Evolutionary conservation across 2,113 vertebrate genomes (phyloP).

Genomic region (Bos javanicus): DNA sequence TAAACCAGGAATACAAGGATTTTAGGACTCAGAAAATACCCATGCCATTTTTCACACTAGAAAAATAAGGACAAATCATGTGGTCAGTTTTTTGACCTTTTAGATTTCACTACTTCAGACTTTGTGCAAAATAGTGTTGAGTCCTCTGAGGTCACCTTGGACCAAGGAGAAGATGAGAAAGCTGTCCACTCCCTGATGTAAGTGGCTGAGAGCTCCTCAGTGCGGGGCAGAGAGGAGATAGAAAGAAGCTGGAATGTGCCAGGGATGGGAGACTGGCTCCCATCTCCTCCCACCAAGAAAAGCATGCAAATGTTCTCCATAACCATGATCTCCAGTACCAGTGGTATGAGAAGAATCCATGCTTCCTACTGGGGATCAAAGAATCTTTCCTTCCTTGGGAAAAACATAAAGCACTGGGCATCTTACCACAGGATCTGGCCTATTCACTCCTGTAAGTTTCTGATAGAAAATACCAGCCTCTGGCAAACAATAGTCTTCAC

Average conservation of each 20-base stretch:
- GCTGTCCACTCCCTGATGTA: neutral
- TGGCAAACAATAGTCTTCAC: neutral
- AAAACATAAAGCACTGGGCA: neutral
- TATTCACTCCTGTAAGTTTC: neutral
- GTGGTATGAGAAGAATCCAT: neutral
- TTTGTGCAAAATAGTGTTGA: neutral
- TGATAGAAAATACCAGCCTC: neutral
- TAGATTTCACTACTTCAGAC: neutral
- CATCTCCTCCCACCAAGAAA: neutral
- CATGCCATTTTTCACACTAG: neutral
- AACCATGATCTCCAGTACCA: neutral
- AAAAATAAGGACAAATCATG: neutral
- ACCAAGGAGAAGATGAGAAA: neutral
- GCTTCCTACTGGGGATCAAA: accelerated
- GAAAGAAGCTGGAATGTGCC: neutral
- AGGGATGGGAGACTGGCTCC: neutral
- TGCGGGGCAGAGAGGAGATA: neutral
- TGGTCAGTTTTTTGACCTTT: neutral
- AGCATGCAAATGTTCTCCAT: neutral
- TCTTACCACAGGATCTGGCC: neutral
- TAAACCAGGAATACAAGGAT: neutral
- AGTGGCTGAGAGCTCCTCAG: neutral
- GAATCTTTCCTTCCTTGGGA: neutral
- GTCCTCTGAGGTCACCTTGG: neutral
- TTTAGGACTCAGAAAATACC: neutral